A percentile compares a stretch with the other conserved stretches of the same genome.
These are phyloP conservation scores for Acrocephalus kingi DNA, from an alignment of 2,113 vertebrate genomes.

Conservation along the genomic window DNA sequence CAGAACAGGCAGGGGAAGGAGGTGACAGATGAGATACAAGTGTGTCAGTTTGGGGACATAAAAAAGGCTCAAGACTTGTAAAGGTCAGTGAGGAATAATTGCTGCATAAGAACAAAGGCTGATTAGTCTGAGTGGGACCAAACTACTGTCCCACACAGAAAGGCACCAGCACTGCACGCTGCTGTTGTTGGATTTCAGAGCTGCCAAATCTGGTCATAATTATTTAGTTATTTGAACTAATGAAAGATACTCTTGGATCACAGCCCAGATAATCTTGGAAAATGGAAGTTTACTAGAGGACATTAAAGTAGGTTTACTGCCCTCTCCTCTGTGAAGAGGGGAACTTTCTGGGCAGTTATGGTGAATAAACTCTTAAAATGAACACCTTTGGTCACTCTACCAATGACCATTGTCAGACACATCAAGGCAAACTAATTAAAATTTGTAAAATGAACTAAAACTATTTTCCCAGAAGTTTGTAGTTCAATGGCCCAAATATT, in stretches of 20 bases:
- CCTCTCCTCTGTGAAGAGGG: not conserved
- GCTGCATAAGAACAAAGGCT: constrained; percentile 19
- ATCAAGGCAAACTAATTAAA: not conserved
- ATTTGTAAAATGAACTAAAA: not conserved
- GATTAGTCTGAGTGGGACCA: not conserved
- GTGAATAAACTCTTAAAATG: not conserved
- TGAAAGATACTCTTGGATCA: constrained; percentile 55
- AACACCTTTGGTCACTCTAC: not conserved
- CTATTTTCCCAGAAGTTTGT: not conserved
- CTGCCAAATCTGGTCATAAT: constrained; percentile 58
- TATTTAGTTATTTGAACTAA: constrained; percentile 59
- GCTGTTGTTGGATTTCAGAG: constrained; percentile 34
- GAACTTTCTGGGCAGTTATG: not conserved
- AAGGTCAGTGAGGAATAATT: constrained; percentile 17
- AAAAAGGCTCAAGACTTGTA: not conserved
- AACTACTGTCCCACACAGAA: not conserved
- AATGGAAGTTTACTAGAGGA: constrained; percentile 42
- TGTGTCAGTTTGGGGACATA: not conserved
- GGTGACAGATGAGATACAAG: not conserved
- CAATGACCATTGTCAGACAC: not conserved
- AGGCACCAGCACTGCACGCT: not conserved
- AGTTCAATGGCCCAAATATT: not conserved
- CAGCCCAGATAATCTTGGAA: constrained; percentile 58
- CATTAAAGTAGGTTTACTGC: constrained; percentile 41
- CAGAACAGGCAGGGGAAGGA: not conserved